A percentile compares a stretch with the other conserved stretches of the same genome.
Evolutionary conservation across 2,113 vertebrate genomes (phyloP).

Genomic region (Nymphicus hollandicus): DNA sequence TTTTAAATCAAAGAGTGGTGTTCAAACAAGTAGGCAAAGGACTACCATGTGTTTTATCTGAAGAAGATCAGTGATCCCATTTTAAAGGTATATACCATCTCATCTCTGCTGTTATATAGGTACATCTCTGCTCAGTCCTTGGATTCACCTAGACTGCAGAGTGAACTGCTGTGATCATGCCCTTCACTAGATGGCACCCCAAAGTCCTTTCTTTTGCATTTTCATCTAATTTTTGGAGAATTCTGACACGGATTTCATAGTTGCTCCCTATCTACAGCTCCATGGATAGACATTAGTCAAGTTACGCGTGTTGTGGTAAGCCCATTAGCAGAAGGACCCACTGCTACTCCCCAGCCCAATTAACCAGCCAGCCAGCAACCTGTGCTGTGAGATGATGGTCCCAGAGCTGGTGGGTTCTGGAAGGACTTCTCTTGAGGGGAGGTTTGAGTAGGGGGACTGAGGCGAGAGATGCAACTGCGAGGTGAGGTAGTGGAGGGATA

Average conservation of each 20-base stretch:
- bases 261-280: neutral
- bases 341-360: neutral
- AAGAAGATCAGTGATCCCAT: neutral
- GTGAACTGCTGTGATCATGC: neutral
- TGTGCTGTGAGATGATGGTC: neutral
- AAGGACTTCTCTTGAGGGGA: neutral
- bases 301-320: neutral
- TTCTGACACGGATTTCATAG: neutral
- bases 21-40: neutral
- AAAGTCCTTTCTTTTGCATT: neutral
- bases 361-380: neutral
- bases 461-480: neutral
- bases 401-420: neutral
- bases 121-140: neutral
- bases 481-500: no score
- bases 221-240: neutral
- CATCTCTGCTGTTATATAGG: neutral
- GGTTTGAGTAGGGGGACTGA: neutral
- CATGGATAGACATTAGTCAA: accelerated
- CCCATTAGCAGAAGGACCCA: neutral
- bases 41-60: neutral
- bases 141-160: neutral
- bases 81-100: neutral
- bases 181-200: neutral
- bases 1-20: neutral